Conservation (phyloP, 2,113 vertebrate species). For the Ancistrus triradiatus region DNA sequence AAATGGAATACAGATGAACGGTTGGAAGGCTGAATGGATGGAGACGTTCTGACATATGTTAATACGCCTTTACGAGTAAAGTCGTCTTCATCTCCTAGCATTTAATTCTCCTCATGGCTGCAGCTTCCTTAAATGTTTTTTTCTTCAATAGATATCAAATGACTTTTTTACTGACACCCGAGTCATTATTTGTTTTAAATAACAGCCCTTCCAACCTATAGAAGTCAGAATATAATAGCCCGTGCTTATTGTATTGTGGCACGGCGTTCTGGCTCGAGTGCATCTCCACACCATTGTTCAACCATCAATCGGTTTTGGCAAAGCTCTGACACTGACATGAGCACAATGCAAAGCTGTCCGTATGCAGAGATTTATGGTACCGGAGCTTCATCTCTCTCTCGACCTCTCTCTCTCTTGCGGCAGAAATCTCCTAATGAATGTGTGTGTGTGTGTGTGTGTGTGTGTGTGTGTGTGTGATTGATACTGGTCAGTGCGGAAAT, state of each 20-base stretch:
- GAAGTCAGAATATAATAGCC: not conserved
- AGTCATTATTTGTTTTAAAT: too few relatives aligned
- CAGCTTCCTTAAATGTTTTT: too few relatives aligned
- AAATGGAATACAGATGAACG: too few relatives aligned
- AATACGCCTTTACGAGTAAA: too few relatives aligned
- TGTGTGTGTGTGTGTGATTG: slow-evolving; percentile 50
- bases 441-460: slow-evolving; percentile 39
- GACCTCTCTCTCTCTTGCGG: slow-evolving; percentile 34
- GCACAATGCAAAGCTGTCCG: slow-evolving; percentile 35
- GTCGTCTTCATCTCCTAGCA: too few relatives aligned
- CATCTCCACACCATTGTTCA: slow-evolving; percentile 3
- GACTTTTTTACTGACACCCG: too few relatives aligned
- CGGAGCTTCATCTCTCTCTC: slow-evolving; percentile 36
- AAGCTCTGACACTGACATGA: slow-evolving; percentile 33
- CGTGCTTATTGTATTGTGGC: not conserved
- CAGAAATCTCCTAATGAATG: slow-evolving; percentile 48
- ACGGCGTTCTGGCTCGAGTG: not conserved
- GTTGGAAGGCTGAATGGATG: too few relatives aligned
- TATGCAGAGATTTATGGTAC: slow-evolving; percentile 37
- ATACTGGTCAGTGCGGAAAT: slow-evolving; percentile 63
- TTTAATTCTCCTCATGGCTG: too few relatives aligned
- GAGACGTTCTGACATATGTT: too few relatives aligned
- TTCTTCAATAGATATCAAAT: too few relatives aligned
- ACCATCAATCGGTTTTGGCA: slow-evolving; percentile 12
- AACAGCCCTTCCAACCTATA: too few relatives aligned